phyloP scores from a whole-genome alignment of 2,797 vertebrate species.

The Pseudopleuronectes americanus region DNA sequence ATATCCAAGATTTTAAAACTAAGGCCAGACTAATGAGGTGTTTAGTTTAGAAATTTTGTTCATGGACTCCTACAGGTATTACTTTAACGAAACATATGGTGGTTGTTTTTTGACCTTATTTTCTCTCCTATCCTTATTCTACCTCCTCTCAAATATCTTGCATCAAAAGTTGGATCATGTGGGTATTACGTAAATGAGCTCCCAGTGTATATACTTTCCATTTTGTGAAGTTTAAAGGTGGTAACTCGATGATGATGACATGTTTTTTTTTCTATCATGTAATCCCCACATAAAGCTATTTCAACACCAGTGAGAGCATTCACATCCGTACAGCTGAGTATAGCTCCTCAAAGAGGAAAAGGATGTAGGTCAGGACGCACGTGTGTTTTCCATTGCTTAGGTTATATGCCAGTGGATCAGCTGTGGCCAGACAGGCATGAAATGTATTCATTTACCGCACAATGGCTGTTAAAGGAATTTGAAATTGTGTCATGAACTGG shows the following conservation, averaged over 20 bases:
- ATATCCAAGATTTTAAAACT: background rate
- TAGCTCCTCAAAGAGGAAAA: conserved; percentile 55
- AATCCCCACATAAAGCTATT: conserved; percentile 48
- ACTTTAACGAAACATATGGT: conserved; percentile 7
- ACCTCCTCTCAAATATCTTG: conserved; percentile 16
- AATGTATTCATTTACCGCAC: conserved; percentile 37
- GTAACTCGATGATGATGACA: conserved; percentile 2
- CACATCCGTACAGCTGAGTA: conserved; percentile 47
- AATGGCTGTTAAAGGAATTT: conserved; percentile 43
- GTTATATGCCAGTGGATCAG: conserved; percentile 58
- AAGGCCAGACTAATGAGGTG: background rate
- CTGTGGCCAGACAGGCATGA: conserved; percentile 50
- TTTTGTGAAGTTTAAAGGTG: conserved; percentile 6
- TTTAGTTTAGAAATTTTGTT: conserved; percentile 6
- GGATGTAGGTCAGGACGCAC: conserved; percentile 64
- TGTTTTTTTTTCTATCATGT: conserved; percentile 46
- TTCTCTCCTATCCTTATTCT: background rate
- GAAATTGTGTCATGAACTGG: conserved; percentile 48
- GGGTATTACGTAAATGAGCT: background rate
- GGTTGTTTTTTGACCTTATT: background rate
- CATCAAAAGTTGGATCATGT: conserved; percentile 2
- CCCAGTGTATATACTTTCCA: conserved; percentile 1
- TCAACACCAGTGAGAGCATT: conserved; percentile 59
- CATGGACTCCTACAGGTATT: background rate
- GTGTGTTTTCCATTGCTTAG: conserved; percentile 58